phyloP scores from a whole-genome alignment of 2,888 invertebrate species.

The Sisyra terminalis region DNA sequence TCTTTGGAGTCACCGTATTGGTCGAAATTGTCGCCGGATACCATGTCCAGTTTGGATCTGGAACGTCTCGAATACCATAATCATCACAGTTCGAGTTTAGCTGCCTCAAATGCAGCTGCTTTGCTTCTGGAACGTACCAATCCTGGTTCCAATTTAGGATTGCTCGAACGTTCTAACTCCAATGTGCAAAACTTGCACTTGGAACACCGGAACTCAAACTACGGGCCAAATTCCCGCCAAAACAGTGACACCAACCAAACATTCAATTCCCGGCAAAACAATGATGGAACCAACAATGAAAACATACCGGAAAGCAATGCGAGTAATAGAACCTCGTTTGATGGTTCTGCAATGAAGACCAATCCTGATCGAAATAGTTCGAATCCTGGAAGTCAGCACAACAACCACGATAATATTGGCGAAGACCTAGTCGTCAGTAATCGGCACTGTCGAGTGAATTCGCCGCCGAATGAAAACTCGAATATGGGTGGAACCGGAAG shows the following conservation, averaged over 20 bases:
- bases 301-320: conserved; percentile 2
- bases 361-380: conserved; percentile 5
- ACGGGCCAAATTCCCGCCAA: background rate
- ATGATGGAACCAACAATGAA: conserved; percentile 2
- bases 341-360: background rate
- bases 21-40: conserved; percentile 64
- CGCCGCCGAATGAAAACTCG: conserved; percentile 12
- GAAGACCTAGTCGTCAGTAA: conserved; percentile 12
- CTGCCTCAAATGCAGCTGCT: conserved; percentile 20
- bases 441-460: conserved; percentile 8
- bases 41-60: conserved; percentile 5
- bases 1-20: conserved; percentile 55
- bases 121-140: conserved; percentile 10
- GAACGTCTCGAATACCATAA: conserved; percentile 8
- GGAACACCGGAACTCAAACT: conserved; percentile 5
- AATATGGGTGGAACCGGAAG: conserved; percentile 14
- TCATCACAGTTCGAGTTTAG: conserved; percentile 18
- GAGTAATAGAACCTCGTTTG: background rate
- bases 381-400: conserved; percentile 5
- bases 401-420: conserved; percentile 8
- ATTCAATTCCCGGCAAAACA: background rate
- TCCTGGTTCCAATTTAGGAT: background rate
- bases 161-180: conserved; percentile 3
- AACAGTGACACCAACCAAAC: background rate
- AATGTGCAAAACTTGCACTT: conserved; percentile 5